Base-by-base conservation (phyloP, 2,888 invertebrate genomes). In the Drosophila quinaria region DNA sequence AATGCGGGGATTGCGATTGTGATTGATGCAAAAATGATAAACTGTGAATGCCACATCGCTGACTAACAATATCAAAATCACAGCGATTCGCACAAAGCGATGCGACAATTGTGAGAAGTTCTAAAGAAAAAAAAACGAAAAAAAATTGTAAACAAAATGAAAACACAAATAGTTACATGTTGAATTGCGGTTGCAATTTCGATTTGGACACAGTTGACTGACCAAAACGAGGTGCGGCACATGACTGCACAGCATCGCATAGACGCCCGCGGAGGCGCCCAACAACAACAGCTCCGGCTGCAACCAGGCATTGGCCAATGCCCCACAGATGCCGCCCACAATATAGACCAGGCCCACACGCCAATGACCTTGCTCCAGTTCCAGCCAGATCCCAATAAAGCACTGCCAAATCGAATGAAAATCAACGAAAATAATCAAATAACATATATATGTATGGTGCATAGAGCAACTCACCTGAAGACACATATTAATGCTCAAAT, bases 191-290 rank as follows among this genome's bases (percentile, higher is more conserved):
- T 68, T 74, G 66, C 67, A 67, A 55, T 55, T 55, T 59, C 56
- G 68, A 66, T 70, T 58, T 65, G 52, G 71, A 52, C 58, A 79
- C 87, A 77, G 70, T 81, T 83, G 78, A 83, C 81, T 87, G 92
- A 95, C 95, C 93, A 97, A 93, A 89, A 96, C 94, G 75, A 97
- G 95, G 93, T 98, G 97, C 54, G 98, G 95, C 62, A 98, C 93
- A 92, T 98, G 97, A 71, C 98, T 97, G 55, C 97, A 96, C 70
- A 98, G 94, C 77, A 98, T 93, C 25, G 97, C 96, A 92, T 98
- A 98, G 61, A 98, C 97, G 8, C 98, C 98, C 1, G 97, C 98
- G 0, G 97, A 97, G 39, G 98, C 97, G 19, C 98, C 98, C 51
- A 97, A 96, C 80, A 98, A 94, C 86, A 95, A 95, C 68, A 96